phyloP scores from a whole-genome alignment of 2,797 vertebrate species.

The Tenualosa ilisha region DNA sequence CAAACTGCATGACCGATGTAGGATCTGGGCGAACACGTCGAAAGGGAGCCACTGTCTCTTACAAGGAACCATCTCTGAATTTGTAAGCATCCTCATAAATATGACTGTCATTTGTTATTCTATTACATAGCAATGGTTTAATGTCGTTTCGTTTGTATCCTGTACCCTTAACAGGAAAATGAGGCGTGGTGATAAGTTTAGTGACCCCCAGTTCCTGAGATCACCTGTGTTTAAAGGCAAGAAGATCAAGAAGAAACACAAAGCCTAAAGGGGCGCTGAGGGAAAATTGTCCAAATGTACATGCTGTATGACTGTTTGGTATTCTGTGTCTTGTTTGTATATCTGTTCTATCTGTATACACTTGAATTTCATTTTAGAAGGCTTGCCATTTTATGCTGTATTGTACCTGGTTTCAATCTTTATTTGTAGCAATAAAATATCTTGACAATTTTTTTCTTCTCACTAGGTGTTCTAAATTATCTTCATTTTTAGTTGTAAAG shows the following conservation, averaged over 20 bases:
- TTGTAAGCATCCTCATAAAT: constrained; percentile 56
- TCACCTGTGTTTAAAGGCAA: constrained; percentile 68
- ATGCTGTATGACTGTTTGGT: neutral
- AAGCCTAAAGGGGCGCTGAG: neutral
- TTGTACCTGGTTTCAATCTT: neutral
- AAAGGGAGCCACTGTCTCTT: constrained; percentile 56
- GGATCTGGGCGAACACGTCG: constrained; percentile 54
- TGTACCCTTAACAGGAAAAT: constrained; percentile 69
- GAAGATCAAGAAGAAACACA: constrained; percentile 55
- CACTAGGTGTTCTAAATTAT: neutral
- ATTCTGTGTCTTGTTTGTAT: neutral
- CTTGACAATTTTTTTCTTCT: neutral
- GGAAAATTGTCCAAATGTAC: neutral
- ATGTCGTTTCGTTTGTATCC: neutral
- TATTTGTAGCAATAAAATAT: neutral
- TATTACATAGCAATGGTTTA: neutral
- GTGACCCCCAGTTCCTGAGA: constrained; percentile 66
- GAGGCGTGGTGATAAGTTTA: constrained; percentile 74
- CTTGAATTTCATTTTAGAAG: neutral
- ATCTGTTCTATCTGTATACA: neutral
- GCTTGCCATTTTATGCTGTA: neutral
- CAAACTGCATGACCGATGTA: constrained; percentile 38
- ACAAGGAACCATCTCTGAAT: constrained; percentile 74
- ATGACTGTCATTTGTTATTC: neutral
- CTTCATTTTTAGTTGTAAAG: neutral